A percentile compares a stretch with the other conserved stretches of the same genome.
phyloP scores from a whole-genome alignment of 2,797 vertebrate genomes.

The Centropyge bicolor region DNA sequence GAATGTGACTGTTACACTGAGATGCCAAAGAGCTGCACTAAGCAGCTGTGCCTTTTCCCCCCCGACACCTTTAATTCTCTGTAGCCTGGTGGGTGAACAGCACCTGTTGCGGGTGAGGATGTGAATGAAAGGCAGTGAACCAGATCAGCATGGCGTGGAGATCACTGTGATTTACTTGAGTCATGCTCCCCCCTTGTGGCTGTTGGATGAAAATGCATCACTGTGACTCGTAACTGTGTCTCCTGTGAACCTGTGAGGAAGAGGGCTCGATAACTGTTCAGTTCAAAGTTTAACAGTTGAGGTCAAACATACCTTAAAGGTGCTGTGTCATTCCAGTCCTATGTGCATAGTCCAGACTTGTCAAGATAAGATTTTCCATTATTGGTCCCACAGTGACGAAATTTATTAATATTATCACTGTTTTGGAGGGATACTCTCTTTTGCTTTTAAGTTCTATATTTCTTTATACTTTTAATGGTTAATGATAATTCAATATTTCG shows the following conservation, averaged over 20 bases:
- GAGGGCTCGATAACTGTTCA: background rate
- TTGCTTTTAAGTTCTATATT: slow-evolving; percentile 36
- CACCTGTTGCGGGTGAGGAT: slow-evolving; percentile 62
- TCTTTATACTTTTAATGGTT: slow-evolving; percentile 34
- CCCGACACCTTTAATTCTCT: slow-evolving; percentile 10
- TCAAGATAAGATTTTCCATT: background rate
- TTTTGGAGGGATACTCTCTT: slow-evolving; percentile 24
- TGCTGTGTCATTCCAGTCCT: slow-evolving; percentile 11
- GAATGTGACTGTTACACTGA: slow-evolving; percentile 64
- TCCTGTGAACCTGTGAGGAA: background rate
- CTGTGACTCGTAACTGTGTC: slow-evolving; percentile 18
- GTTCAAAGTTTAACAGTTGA: slow-evolving; percentile 29
- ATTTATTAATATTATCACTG: background rate
- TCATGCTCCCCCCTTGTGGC: slow-evolving; percentile 72
- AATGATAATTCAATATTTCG: slow-evolving; percentile 27
- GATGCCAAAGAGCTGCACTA: slow-evolving; percentile 68
- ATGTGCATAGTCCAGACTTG: background rate
- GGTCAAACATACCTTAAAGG: background rate
- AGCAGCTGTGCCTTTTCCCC: slow-evolving; percentile 59
- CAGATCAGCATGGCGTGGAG: slow-evolving; percentile 8
- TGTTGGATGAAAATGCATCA: slow-evolving; percentile 46
- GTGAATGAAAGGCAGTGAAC: slow-evolving; percentile 17
- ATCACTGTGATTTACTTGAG: slow-evolving; percentile 38
- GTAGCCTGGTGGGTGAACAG: slow-evolving; percentile 24
- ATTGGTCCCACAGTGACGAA: no score